Conservation (phyloP, 2,797 vertebrate species). For the Acanthis flammea region DNA sequence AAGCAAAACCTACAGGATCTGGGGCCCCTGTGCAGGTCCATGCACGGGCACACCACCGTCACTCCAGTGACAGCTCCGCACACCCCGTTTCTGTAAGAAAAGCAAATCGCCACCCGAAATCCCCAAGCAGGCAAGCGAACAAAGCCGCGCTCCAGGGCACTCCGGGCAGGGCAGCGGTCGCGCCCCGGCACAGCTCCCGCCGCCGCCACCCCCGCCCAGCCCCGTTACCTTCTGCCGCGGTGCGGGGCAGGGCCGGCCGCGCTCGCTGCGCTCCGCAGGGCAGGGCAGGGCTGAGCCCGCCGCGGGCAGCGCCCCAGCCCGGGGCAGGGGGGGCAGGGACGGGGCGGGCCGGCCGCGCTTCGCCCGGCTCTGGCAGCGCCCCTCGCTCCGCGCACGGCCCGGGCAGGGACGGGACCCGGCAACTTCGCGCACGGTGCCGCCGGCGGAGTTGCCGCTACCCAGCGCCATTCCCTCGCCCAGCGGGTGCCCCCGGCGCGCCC, state of each 20-base stretch:
- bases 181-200: background rate
- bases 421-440: background rate
- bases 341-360: background rate
- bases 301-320: background rate
- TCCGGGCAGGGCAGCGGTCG: background rate
- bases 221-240: background rate
- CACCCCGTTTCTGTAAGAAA: background rate
- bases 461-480: background rate
- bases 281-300: background rate
- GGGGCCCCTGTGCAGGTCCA: background rate
- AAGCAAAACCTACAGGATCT: background rate
- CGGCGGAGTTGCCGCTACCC: background rate
- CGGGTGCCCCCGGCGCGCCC: too few relatives aligned
- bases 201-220: background rate
- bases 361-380: background rate
- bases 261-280: background rate
- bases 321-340: background rate
- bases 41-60: accelerated
- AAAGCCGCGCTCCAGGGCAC: background rate
- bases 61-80: background rate
- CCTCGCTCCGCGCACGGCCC: background rate
- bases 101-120: background rate
- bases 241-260: background rate
- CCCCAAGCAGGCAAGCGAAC: background rate
- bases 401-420: background rate